A percentile compares a stretch with the other conserved stretches of the same genome.
Evolutionary conservation across 2,797 vertebrate genomes (phyloP).

Genomic region (Amazona ochrocephala): DNA sequence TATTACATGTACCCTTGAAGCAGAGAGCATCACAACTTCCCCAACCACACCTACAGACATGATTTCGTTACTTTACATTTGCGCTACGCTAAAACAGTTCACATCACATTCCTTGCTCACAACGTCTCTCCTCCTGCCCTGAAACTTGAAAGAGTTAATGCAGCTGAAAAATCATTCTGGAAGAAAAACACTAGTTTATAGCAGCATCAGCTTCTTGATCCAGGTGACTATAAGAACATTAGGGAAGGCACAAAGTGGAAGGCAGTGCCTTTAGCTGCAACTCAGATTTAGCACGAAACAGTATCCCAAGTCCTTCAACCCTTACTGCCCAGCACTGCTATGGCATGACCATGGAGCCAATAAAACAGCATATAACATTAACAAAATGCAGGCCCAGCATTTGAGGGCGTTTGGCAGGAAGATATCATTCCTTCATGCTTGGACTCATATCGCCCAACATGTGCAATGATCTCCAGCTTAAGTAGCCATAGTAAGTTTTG

Average conservation of each 20-base stretch:
- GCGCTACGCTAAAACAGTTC: not conserved
- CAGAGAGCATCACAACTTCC: not conserved
- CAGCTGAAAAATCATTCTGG: not conserved
- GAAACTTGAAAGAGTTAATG: not conserved
- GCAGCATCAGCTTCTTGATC: not conserved
- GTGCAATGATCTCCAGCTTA: not conserved
- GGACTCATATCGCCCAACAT: not conserved
- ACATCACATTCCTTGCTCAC: not conserved
- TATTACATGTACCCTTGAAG: not conserved
- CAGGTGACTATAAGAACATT: not conserved
- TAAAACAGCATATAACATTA: constrained; percentile 37
- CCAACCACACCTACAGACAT: not conserved
- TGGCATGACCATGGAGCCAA: not conserved
- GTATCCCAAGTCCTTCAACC: not conserved
- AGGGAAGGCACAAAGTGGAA: not conserved
- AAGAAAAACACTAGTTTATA: not conserved
- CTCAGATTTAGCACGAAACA: not conserved
- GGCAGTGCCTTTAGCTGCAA: not conserved
- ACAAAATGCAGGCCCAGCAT: not conserved
- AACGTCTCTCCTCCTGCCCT: not conserved
- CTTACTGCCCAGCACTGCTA: not conserved
- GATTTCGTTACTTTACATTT: not conserved
- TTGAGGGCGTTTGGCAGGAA: constrained; percentile 25
- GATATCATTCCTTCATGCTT: constrained; percentile 34
- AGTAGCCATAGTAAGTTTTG: not conserved